Conservation (phyloP, 2,888 invertebrate genomes). For the Acleris holmiana region DNA sequence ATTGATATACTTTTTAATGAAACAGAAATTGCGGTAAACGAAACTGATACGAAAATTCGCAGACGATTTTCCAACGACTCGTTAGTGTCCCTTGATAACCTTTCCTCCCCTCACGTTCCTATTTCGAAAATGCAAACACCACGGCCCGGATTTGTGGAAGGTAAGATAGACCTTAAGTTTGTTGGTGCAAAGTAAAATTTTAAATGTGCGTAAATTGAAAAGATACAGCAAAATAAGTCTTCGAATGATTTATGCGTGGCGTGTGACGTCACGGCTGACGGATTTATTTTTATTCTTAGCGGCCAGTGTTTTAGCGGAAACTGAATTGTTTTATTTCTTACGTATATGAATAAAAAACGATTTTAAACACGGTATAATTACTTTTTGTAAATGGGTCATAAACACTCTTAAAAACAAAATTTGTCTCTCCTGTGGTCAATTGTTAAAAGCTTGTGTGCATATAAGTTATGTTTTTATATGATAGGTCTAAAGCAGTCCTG, state of each 20-base stretch:
- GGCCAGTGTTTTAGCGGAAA: slow-evolving; percentile 2
- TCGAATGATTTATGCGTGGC: slow-evolving; percentile 23
- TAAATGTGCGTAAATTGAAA: slow-evolving; percentile 2
- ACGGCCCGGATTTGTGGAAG: slow-evolving; percentile 52
- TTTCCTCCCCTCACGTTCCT: slow-evolving; percentile 52
- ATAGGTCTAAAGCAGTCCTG: too few relatives aligned
- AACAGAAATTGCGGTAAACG: slow-evolving; percentile 29
- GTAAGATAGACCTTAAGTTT: slow-evolving; percentile 50
- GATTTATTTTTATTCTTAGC: slow-evolving; percentile 18
- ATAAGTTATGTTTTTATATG: too few relatives aligned
- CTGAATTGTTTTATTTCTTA: too few relatives aligned
- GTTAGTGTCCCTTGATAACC: slow-evolving; percentile 45
- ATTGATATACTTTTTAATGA: slow-evolving; percentile 37
- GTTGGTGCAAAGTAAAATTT: slow-evolving; percentile 6
- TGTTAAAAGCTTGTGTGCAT: too few relatives aligned
- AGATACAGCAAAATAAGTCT: slow-evolving; percentile 6
- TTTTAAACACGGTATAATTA: too few relatives aligned
- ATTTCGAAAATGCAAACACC: slow-evolving; percentile 51
- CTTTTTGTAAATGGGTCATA: too few relatives aligned
- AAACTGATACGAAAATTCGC: slow-evolving; percentile 29
- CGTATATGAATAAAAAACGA: too few relatives aligned
- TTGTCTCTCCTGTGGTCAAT: too few relatives aligned
- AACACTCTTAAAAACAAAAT: too few relatives aligned
- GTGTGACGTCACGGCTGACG: slow-evolving; percentile 16
- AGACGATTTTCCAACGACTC: slow-evolving; percentile 49